Conservation (phyloP, 2,888 invertebrate species). For the Apodemia hepburni region DNA sequence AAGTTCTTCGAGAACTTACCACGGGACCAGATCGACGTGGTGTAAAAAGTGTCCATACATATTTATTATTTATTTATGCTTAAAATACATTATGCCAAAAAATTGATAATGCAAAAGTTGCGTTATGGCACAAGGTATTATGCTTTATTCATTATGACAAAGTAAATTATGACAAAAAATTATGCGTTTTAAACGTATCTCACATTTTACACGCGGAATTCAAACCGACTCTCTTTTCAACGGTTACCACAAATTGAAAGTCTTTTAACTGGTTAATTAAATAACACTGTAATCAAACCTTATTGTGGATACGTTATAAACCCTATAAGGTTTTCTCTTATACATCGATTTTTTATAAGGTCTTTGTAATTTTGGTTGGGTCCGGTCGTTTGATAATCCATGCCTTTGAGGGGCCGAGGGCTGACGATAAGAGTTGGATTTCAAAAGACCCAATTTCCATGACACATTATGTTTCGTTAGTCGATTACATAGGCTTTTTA, state of each 20-base stretch:
- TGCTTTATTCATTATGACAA: too few species aligned
- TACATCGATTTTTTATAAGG: conserved; percentile 1
- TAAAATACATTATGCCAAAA: too few species aligned
- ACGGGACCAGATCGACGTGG: too few species aligned
- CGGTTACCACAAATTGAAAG: background rate
- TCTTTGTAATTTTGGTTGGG: conserved; percentile 10
- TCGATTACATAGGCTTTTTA: conserved; percentile 5
- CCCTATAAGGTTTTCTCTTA: conserved; percentile 2
- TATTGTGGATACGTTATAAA: background rate
- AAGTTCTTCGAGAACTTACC: too few species aligned
- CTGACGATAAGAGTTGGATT: conserved; percentile 12
- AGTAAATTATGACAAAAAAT: too few species aligned
- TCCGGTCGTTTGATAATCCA: conserved; percentile 8
- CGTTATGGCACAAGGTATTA: too few species aligned
- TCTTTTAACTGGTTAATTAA: background rate
- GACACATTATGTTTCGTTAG: conserved; percentile 10
- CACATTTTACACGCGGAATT: too few species aligned
- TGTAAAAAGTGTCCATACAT: too few species aligned
- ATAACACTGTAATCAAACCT: background rate
- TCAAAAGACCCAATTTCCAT: conserved; percentile 14
- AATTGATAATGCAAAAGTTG: too few species aligned
- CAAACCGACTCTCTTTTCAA: background rate
- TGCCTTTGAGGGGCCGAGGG: conserved; percentile 5
- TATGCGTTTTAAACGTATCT: too few species aligned
- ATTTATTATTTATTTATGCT: too few species aligned